Evolutionary conservation across 2,888 invertebrate species (phyloP).

Genomic region (Stenodema calcarata): DNA sequence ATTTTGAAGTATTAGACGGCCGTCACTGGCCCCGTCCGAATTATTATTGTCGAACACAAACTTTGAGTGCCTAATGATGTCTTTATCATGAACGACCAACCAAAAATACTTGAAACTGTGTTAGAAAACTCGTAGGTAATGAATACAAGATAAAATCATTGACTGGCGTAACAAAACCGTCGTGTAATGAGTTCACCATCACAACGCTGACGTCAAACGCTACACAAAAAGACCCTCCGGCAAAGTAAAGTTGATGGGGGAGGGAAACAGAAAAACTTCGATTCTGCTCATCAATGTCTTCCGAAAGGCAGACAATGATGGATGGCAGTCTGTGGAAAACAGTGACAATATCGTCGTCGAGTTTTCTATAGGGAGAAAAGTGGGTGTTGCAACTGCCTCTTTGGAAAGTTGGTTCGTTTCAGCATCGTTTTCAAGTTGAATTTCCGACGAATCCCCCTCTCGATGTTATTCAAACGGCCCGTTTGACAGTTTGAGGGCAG

Average conservation of each 20-base stretch:
- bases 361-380: neutral
- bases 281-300: slow-evolving; percentile 18
- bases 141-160: neutral
- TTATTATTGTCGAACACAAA: too few species aligned
- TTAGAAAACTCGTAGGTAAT: neutral
- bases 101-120: too few species aligned
- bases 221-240: neutral
- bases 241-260: neutral
- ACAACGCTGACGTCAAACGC: neutral
- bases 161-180: neutral
- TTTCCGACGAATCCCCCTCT: neutral
- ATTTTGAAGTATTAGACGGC: too few species aligned
- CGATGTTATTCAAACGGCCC: neutral
- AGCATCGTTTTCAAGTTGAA: neutral
- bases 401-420: neutral
- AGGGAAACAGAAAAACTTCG: neutral
- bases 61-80: too few species aligned
- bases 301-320: slow-evolving; percentile 16
- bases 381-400: neutral
- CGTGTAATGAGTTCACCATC: neutral
- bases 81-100: too few species aligned
- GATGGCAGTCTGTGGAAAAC: neutral
- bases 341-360: neutral
- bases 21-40: too few species aligned
- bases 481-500: neutral